Evolutionary conservation across 2,113 vertebrate genomes (phyloP).

Genomic region (Microcebus tavaratra): DNA sequence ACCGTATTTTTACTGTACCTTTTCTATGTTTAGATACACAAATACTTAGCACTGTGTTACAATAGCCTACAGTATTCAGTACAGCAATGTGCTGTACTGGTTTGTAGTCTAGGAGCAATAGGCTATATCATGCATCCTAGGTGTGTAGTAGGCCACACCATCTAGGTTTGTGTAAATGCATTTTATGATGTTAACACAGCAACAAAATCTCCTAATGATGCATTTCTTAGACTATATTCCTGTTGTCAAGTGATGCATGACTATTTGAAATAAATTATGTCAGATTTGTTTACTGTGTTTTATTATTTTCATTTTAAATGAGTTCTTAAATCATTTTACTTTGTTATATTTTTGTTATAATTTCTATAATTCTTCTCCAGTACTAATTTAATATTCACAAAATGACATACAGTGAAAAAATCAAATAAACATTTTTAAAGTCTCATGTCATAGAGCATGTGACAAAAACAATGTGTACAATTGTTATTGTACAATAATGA

Average conservation of each 20-base stretch:
- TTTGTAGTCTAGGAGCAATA: too few species aligned
- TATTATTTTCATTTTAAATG: slow-evolving; percentile 17
- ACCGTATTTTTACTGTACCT: not conserved
- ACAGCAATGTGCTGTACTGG: not conserved
- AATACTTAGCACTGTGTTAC: not conserved
- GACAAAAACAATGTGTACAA: too few species aligned
- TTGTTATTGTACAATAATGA: too few species aligned
- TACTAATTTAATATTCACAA: not conserved
- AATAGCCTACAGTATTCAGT: not conserved
- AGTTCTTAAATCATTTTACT: not conserved
- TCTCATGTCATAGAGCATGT: not conserved
- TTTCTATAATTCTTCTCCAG: not conserved
- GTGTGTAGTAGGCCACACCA: not conserved
- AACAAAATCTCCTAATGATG: not conserved
- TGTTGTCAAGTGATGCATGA: not conserved
- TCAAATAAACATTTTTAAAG: not conserved
- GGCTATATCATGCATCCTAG: too few species aligned
- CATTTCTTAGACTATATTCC: not conserved
- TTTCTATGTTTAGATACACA: not conserved
- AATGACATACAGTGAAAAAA: not conserved
- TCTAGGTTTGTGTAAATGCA: not conserved
- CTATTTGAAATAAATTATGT: slow-evolving; percentile 3
- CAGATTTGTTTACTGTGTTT: not conserved
- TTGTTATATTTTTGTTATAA: not conserved
- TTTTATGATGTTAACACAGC: not conserved